phyloP scores from a whole-genome alignment of 2,888 invertebrate genomes.

The Epirrhoe tristata region DNA sequence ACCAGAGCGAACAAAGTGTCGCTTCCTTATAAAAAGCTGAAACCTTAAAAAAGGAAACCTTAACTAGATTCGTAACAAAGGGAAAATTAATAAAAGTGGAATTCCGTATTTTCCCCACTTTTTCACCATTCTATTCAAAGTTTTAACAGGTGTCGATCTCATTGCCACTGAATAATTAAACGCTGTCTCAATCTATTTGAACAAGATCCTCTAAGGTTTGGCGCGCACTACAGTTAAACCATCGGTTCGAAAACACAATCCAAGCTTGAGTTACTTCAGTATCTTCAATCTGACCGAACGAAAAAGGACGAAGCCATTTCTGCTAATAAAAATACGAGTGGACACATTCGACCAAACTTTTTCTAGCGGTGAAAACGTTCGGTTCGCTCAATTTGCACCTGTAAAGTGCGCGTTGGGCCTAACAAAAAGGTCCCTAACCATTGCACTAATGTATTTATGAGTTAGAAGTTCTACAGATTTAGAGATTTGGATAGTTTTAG shows the following conservation, averaged over 20 bases:
- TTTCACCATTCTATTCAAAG: conserved; percentile 44
- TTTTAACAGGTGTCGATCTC: conserved; percentile 56
- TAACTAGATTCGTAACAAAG: conserved; percentile 30
- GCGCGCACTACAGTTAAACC: conserved; percentile 11
- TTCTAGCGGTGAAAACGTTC: not conserved
- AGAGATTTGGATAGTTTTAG: conserved; percentile 50
- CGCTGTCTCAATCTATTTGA: conserved; percentile 47
- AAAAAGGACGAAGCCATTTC: not conserved
- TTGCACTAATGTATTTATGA: conserved; percentile 54
- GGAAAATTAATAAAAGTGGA: conserved; percentile 28
- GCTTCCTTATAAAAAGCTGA: conserved; percentile 21
- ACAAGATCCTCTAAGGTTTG: conserved; percentile 38
- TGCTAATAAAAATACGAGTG: not conserved
- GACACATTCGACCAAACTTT: not conserved
- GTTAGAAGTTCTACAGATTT: conserved; percentile 50
- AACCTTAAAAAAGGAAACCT: conserved; percentile 21
- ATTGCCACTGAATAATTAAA: conserved; percentile 54
- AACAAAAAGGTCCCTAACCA: conserved; percentile 27
- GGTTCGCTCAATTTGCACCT: not conserved
- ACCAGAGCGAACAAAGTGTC: not conserved
- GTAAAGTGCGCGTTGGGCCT: conserved; percentile 6
- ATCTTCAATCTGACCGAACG: not conserved
- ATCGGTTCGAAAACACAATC: too few relatives aligned
- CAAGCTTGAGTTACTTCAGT: not conserved
- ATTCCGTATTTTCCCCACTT: conserved; percentile 35